These are phyloP conservation scores for Dorcus hopei DNA, from an alignment of 2,888 invertebrate genomes.

Conservation along the genomic window DNA sequence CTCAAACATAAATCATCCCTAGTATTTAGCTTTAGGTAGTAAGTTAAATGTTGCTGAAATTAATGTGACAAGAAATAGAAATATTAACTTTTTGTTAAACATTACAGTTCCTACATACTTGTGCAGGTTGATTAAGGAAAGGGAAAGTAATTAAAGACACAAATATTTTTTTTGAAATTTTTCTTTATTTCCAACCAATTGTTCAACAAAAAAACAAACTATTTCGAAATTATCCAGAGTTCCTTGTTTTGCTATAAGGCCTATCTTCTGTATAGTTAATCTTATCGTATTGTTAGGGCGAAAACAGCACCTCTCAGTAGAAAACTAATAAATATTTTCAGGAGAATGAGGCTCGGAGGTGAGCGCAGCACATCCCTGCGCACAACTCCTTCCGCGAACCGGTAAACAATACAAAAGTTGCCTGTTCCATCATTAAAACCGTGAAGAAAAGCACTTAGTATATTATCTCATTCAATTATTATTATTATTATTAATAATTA, in stretches of 20 bases:
- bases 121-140: not conserved
- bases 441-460: slow-evolving; percentile 17
- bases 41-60: too few relatives aligned
- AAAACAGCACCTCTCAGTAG: slow-evolving; percentile 19
- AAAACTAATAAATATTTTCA: slow-evolving; percentile 2
- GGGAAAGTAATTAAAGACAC: slow-evolving; percentile 4
- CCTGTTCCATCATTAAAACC: not conserved
- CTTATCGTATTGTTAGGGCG: slow-evolving; percentile 20
- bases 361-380: too few relatives aligned
- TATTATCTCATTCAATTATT: slow-evolving; percentile 4
- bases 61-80: too few relatives aligned
- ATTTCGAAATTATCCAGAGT: slow-evolving; percentile 34
- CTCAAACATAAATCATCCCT: too few relatives aligned
- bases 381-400: not conserved
- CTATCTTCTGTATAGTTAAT: slow-evolving; percentile 28
- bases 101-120: too few relatives aligned
- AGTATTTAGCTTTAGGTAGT: too few relatives aligned
- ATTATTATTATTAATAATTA: not conserved
- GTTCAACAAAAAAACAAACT: slow-evolving; percentile 36
- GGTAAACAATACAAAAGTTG: slow-evolving; percentile 1
- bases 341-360: not conserved
- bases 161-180: slow-evolving; percentile 10
- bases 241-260: slow-evolving; percentile 36
- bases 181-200: slow-evolving; percentile 39
- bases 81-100: too few relatives aligned